phyloP scores from a whole-genome alignment of 2,888 invertebrate genomes.

The Branchellion lobata region DNA sequence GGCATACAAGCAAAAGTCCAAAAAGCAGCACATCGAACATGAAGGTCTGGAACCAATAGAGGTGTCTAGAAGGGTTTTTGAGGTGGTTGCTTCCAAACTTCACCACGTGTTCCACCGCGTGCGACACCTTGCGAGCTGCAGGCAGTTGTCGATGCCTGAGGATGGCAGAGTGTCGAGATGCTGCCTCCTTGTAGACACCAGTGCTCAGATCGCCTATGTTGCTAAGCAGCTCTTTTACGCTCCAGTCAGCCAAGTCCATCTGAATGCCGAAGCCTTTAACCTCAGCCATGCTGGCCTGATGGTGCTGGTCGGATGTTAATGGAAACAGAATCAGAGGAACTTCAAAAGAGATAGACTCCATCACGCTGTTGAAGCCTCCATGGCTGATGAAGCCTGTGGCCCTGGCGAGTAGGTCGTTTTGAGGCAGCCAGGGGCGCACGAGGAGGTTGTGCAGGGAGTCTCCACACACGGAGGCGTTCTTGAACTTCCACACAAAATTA shows the following conservation, averaged over 20 bases:
- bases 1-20: no score
- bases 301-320: conserved; percentile 37
- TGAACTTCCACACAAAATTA: conserved; percentile 38
- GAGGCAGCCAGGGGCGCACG: conserved; percentile 44
- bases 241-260: conserved; percentile 42
- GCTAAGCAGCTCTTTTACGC: conserved; percentile 30
- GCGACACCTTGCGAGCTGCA: conserved; percentile 29
- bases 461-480: conserved; percentile 18
- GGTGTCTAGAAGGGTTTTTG: conserved; percentile 12
- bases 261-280: conserved; percentile 38
- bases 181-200: conserved; percentile 23
- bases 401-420: conserved; percentile 46
- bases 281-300: conserved; percentile 24
- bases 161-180: conserved; percentile 15
- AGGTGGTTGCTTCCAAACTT: conserved; percentile 34
- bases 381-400: conserved; percentile 43
- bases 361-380: conserved; percentile 43
- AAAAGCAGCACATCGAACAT: conserved; percentile 43
- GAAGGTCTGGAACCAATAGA: conserved; percentile 27
- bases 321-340: conserved; percentile 45
- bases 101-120: conserved; percentile 33
- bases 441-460: conserved; percentile 6
- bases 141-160: conserved; percentile 1
- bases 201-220: conserved; percentile 24
- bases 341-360: conserved; percentile 43